Percentiles rank a stretch among this genome's conserved stretches.
phyloP scores from a whole-genome alignment of 2,888 invertebrate species.

The Epirrita christyi region DNA sequence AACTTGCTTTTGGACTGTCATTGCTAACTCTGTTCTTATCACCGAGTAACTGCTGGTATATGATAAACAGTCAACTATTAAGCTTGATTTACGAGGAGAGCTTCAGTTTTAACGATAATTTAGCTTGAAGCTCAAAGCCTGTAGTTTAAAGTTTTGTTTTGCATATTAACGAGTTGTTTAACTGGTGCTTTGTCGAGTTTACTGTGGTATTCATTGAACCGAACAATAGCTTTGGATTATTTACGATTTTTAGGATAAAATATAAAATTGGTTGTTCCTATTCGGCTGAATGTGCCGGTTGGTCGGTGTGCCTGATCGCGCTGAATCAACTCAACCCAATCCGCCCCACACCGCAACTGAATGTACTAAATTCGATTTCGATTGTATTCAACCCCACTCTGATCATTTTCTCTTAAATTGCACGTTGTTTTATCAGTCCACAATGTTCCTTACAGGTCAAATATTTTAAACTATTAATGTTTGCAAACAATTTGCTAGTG shows the following conservation, averaged over 20 bases:
- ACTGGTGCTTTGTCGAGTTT: conserved; percentile 54
- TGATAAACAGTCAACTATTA: conserved; percentile 41
- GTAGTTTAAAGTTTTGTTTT: conserved; percentile 70
- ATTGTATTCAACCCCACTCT: conserved; percentile 79
- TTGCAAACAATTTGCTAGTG: conserved; percentile 33
- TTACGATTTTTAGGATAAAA: conserved; percentile 13
- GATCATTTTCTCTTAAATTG: conserved; percentile 50
- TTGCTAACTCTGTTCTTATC: no score
- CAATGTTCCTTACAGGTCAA: conserved; percentile 26
- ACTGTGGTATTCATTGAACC: conserved; percentile 55
- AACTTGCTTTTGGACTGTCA: no score
- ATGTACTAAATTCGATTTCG: conserved; percentile 82
- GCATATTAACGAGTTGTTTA: conserved; percentile 65
- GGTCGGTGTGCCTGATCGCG: conserved; percentile 64
- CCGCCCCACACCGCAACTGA: conserved; percentile 72
- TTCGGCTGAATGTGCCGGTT: conserved; percentile 42
- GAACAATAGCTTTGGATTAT: conserved; percentile 54
- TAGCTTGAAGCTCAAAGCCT: conserved; percentile 65
- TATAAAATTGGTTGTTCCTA: conserved; percentile 26
- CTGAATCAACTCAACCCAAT: conserved; percentile 76
- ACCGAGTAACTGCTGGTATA: no score
- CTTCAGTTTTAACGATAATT: conserved; percentile 54
- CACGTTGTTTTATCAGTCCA: conserved; percentile 34
- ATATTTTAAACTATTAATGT: conserved; percentile 30
- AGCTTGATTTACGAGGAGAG: conserved; percentile 55